phyloP scores from a whole-genome alignment of 2,113 vertebrate species.

The Dryoscopus gambensis region DNA sequence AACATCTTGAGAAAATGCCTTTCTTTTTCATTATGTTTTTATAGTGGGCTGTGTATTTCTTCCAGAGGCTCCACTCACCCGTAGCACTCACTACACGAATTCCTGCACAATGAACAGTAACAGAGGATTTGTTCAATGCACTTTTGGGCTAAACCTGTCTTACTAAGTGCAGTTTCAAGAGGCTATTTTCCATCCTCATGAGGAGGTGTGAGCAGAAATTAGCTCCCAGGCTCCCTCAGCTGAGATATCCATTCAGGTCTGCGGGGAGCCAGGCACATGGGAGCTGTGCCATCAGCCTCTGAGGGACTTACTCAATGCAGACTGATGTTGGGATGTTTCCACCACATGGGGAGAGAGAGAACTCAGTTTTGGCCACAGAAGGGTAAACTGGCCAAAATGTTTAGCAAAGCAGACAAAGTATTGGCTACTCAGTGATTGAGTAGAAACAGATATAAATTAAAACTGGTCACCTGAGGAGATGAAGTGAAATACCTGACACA shows the following conservation, averaged over 20 bases:
- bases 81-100: neutral
- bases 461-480: neutral
- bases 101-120: neutral
- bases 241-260: neutral
- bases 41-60: neutral
- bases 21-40: neutral
- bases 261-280: fast-evolving
- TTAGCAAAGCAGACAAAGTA: neutral
- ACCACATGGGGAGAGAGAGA: fast-evolving
- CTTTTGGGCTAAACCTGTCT: neutral
- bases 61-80: neutral
- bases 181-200: neutral
- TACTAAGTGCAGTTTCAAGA: neutral
- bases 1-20: neutral
- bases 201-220: neutral
- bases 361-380: neutral
- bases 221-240: neutral
- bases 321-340: neutral
- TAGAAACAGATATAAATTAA: neutral
- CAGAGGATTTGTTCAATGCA: neutral
- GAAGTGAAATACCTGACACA: neutral
- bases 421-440: neutral
- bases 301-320: neutral
- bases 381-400: neutral
- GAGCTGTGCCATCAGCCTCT: neutral